These are phyloP conservation scores for Drosophila kurseongensis DNA, from an alignment of 1,140 invertebrate species.

Conservation along the genomic window DNA sequence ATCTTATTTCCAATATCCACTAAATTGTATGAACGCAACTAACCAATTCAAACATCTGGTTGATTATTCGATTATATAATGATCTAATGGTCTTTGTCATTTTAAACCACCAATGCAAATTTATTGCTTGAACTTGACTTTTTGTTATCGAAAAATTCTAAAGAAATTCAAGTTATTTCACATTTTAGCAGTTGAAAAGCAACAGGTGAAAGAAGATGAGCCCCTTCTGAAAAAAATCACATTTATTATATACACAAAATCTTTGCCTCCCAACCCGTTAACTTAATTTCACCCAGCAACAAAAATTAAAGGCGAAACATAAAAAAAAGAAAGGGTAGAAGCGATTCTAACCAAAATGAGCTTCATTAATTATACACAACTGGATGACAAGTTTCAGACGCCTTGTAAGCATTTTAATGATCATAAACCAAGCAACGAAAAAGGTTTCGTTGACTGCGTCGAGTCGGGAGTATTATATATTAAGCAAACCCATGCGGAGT, in stretches of 20 bases:
- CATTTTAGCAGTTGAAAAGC: slow-evolving; percentile 5
- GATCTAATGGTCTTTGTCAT: too few relatives aligned
- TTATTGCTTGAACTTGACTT: background rate
- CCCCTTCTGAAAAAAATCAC: background rate
- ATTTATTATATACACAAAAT: background rate
- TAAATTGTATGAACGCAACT: too few relatives aligned
- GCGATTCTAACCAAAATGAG: slow-evolving; percentile 42
- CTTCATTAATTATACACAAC: slow-evolving; percentile 71
- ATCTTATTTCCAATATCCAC: too few relatives aligned
- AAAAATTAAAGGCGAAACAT: slow-evolving; percentile 11
- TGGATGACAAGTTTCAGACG: slow-evolving; percentile 65
- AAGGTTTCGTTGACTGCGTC: slow-evolving; percentile 37
- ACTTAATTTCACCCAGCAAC: slow-evolving; percentile 21
- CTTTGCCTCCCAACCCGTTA: slow-evolving; percentile 10
- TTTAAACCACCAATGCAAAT: background rate
- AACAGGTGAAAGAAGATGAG: slow-evolving; percentile 7
- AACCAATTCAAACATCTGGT: too few relatives aligned
- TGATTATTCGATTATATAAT: too few relatives aligned
- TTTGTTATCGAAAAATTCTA: background rate
- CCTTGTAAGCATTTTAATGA: slow-evolving; percentile 67
- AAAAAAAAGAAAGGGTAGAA: slow-evolving; percentile 24
- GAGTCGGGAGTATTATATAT: slow-evolving; percentile 49
- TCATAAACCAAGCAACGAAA: slow-evolving; percentile 50
- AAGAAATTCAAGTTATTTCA: slow-evolving; percentile 7
- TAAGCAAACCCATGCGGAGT: slow-evolving; percentile 71